Conservation (phyloP, 2,888 invertebrate genomes). For the Theretra japonica region DNA sequence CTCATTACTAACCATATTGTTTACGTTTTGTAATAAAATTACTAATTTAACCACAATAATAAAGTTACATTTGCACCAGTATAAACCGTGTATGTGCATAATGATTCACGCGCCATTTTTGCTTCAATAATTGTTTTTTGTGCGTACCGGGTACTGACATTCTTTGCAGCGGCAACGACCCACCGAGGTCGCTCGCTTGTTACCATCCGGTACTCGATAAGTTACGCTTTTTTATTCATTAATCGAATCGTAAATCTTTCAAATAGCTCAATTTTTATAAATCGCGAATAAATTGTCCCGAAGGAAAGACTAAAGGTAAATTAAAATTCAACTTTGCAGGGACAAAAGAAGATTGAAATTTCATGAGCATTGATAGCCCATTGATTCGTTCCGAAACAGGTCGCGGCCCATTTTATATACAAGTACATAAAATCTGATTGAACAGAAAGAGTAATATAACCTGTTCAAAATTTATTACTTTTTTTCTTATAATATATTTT, state of each 20-base stretch:
- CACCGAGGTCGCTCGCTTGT: slow-evolving; percentile 59
- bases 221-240: slow-evolving; percentile 55
- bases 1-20: not conserved
- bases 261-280: slow-evolving; percentile 34
- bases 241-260: slow-evolving; percentile 38
- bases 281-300: not conserved
- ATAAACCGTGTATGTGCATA: not conserved
- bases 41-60: not conserved
- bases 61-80: not conserved
- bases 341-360: not conserved
- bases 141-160: slow-evolving; percentile 62
- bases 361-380: not conserved
- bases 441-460: slow-evolving; percentile 1
- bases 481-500: not conserved
- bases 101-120: slow-evolving; percentile 35
- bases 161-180: slow-evolving; percentile 72
- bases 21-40: too few relatives aligned
- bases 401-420: slow-evolving; percentile 10
- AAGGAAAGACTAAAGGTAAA: not conserved
- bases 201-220: slow-evolving; percentile 61
- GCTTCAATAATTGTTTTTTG: slow-evolving; percentile 49
- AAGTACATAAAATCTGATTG: slow-evolving; percentile 15
- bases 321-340: not conserved
- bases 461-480: not conserved
- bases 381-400: slow-evolving; percentile 12